Evolutionary conservation across 1,140 invertebrate genomes (phyloP).

Genomic region (Diorhabda carinulata): DNA sequence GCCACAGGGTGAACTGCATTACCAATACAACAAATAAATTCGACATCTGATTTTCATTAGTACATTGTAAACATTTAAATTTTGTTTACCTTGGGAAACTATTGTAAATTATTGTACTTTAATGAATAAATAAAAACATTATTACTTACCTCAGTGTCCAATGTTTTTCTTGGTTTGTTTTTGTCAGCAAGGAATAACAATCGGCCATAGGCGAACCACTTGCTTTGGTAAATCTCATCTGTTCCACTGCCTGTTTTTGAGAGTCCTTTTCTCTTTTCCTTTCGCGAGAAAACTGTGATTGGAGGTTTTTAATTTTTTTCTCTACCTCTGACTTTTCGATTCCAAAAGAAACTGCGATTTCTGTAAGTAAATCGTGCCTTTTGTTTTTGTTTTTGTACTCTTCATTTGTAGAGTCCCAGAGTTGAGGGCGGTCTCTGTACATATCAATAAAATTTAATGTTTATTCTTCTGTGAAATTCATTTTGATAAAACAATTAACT

Average conservation of each 20-base stretch:
- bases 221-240: conserved; percentile 13
- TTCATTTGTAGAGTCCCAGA: background rate
- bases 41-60: too few relatives aligned
- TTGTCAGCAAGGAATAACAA: conserved; percentile 24
- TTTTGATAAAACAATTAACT: too few relatives aligned
- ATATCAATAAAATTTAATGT: background rate
- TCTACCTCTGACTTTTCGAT: conserved; percentile 30
- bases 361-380: background rate
- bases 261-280: conserved; percentile 29
- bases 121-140: too few relatives aligned
- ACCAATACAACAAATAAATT: conserved; percentile 23
- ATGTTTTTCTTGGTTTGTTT: conserved; percentile 14
- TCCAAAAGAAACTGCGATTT: conserved; percentile 13
- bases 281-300: conserved; percentile 27
- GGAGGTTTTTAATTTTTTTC: conserved; percentile 31
- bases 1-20: conserved; percentile 22
- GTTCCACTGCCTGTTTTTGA: conserved; percentile 25
- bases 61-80: too few relatives aligned
- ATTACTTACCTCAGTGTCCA: background rate
- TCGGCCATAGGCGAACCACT: conserved; percentile 28
- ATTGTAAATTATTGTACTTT: too few relatives aligned
- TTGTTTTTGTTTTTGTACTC: too few relatives aligned
- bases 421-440: background rate
- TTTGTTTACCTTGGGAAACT: too few relatives aligned
- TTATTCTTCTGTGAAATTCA: too few relatives aligned